Conservation (phyloP, 2,888 invertebrate species). For the Calliphora vomitoria region DNA sequence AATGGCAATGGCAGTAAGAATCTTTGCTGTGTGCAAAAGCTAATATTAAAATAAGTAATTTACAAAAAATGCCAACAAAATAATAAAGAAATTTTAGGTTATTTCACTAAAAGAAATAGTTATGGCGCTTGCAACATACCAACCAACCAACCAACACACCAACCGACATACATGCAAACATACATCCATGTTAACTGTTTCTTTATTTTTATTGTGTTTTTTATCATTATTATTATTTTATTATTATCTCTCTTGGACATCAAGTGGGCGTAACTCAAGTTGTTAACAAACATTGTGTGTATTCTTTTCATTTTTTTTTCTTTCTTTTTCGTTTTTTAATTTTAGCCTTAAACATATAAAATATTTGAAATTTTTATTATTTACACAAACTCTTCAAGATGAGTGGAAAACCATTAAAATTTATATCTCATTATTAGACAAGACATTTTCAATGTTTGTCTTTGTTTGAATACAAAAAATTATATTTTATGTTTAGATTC, state of each 20-base stretch:
- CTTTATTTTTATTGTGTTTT: conserved; percentile 54
- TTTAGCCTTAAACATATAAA: conserved; percentile 25
- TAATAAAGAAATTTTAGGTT: conserved; percentile 69
- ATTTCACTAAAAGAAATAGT: conserved; percentile 63
- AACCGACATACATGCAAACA: conserved; percentile 1
- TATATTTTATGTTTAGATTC: neutral
- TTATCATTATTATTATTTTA: conserved; percentile 53
- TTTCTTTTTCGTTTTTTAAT: conserved; percentile 4
- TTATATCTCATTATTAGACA: conserved; percentile 26
- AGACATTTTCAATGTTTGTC: neutral
- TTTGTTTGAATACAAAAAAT: neutral
- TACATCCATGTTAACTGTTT: conserved; percentile 66
- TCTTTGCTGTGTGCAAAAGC: conserved; percentile 21
- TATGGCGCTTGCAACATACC: conserved; percentile 70
- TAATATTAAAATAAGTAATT: conserved; percentile 72
- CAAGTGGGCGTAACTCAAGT: conserved; percentile 72
- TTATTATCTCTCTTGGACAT: conserved; percentile 72
- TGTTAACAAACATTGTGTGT: conserved; percentile 57
- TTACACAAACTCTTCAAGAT: conserved; percentile 45
- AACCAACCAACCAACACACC: conserved; percentile 32
- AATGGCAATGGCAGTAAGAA: conserved; percentile 49
- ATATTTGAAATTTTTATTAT: conserved; percentile 60
- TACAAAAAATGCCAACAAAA: conserved; percentile 30
- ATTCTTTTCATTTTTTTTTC: neutral
- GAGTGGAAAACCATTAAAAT: conserved; percentile 47